A percentile compares a stretch with the other conserved stretches of the same genome.
Conservation (phyloP, 1,140 invertebrate species). For the Drosophila melanogaster region DNA sequence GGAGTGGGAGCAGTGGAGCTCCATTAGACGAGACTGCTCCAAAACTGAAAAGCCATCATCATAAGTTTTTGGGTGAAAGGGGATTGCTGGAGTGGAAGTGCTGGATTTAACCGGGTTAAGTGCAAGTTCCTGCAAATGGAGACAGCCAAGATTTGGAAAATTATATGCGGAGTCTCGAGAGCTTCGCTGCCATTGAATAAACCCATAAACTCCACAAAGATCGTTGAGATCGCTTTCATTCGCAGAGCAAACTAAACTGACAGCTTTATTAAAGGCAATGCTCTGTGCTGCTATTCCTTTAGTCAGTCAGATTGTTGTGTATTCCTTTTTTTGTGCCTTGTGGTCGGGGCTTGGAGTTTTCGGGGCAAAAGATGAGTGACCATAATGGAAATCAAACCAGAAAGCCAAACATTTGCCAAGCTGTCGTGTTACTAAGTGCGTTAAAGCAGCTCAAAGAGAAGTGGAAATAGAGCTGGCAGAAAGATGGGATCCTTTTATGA, state of each 20-base stretch:
- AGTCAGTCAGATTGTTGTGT: constrained; percentile 48
- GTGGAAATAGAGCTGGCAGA: background rate
- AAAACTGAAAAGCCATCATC: constrained; percentile 10
- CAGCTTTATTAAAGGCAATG: background rate
- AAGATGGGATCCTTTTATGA: constrained; percentile 43
- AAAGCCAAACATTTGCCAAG: constrained; percentile 77
- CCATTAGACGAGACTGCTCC: constrained; percentile 3
- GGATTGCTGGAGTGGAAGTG: background rate
- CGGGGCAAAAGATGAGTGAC: constrained; percentile 5
- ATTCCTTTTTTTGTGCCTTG: background rate
- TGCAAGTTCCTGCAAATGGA: constrained; percentile 15
- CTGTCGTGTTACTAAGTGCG: constrained; percentile 69
- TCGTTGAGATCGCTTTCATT: constrained; percentile 5
- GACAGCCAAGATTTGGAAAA: constrained; percentile 27
- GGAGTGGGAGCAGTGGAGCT: background rate
- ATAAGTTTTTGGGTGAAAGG: background rate
- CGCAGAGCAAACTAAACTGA: constrained; percentile 2
- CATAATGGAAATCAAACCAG: constrained; percentile 73
- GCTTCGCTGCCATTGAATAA: constrained; percentile 16
- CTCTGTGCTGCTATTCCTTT: background rate
- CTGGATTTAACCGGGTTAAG: constrained; percentile 37
- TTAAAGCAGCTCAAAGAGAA: constrained; percentile 15
- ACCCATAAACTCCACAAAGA: background rate
- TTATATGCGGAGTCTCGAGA: constrained; percentile 4
- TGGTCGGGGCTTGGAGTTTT: background rate